Conservation (phyloP, 30 jellyfish, hydroid and myxozoan genomes). For the Hydractinia symbiolongicarpus region DNA sequence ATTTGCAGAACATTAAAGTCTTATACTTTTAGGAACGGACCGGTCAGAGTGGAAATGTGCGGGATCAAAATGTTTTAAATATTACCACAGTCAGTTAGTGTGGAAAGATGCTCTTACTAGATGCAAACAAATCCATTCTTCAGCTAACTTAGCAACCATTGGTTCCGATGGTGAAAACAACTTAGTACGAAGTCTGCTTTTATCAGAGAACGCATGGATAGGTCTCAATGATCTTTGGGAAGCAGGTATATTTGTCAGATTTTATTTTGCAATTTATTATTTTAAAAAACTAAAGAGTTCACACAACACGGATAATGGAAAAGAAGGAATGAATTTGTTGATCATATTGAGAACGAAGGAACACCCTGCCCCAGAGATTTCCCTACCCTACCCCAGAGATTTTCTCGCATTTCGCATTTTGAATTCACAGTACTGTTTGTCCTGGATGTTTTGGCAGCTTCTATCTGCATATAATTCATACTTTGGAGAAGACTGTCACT, state of each 20-base stretch:
- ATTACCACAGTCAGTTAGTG: constrained; percentile 23
- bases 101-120: constrained; percentile 62
- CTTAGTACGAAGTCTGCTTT: constrained; percentile 15
- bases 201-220: constrained; percentile 52
- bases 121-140: constrained; percentile 44
- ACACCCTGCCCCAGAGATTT: no score
- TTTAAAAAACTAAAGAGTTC: no score
- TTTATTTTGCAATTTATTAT: not conserved
- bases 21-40: constrained; percentile 20
- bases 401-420: no score
- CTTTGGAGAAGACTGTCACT: no score
- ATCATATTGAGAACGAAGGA: no score
- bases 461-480: no score
- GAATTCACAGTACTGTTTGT: no score
- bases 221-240: constrained; percentile 80
- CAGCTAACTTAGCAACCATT: constrained; percentile 45
- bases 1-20: no score
- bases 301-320: no score
- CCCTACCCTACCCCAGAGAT: no score
- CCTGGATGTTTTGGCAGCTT: no score
- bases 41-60: constrained; percentile 50
- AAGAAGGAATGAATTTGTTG: no score
- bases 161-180: constrained; percentile 37
- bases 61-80: constrained; percentile 39
- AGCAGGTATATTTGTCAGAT: constrained; percentile 61